These are phyloP conservation scores for Lycophotia porphyrea DNA, from an alignment of 2,888 invertebrate species.

Conservation along the genomic window DNA sequence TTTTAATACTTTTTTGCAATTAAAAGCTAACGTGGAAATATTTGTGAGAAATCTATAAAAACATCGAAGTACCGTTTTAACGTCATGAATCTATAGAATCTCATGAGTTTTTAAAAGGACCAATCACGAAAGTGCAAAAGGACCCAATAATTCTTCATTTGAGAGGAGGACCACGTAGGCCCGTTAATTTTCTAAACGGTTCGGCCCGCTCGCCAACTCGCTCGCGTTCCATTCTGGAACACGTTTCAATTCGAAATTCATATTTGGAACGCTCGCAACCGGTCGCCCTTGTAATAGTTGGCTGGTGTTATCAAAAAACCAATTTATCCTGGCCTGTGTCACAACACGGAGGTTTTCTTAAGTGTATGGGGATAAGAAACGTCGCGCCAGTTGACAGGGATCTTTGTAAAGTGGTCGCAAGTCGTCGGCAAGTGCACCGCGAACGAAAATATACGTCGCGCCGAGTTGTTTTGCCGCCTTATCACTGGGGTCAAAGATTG, in stretches of 20 bases:
- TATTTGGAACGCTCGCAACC: slow-evolving; percentile 88
- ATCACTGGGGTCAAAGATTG: slow-evolving; percentile 86
- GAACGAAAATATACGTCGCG: slow-evolving; percentile 90
- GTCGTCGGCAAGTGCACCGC: slow-evolving; percentile 89
- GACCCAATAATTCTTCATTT: slow-evolving; percentile 28
- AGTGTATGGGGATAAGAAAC: slow-evolving; percentile 65
- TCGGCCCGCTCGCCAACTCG: slow-evolving; percentile 67
- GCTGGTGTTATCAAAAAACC: slow-evolving; percentile 88
- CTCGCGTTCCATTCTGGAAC: slow-evolving; percentile 82
- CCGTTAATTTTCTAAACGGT: slow-evolving; percentile 70
- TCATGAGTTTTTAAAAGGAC: background rate
- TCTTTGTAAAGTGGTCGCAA: slow-evolving; percentile 79
- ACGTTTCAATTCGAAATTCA: slow-evolving; percentile 87
- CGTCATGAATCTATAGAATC: background rate
- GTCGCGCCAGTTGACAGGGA: slow-evolving; percentile 75
- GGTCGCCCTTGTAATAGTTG: slow-evolving; percentile 91
- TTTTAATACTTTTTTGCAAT: slow-evolving; percentile 32
- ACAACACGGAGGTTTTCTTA: slow-evolving; percentile 71
- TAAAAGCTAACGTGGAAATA: background rate
- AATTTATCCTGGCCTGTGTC: slow-evolving; percentile 76
- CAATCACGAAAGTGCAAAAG: slow-evolving; percentile 21
- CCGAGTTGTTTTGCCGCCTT: slow-evolving; percentile 90
- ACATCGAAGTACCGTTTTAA: background rate
- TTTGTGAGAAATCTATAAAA: background rate
- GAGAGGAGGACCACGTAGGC: slow-evolving; percentile 42